Evolutionary conservation across 2,888 invertebrate species (phyloP), one percentile per base, ranked within the genome.

Genomic region (Heliconius ethilla): DNA sequence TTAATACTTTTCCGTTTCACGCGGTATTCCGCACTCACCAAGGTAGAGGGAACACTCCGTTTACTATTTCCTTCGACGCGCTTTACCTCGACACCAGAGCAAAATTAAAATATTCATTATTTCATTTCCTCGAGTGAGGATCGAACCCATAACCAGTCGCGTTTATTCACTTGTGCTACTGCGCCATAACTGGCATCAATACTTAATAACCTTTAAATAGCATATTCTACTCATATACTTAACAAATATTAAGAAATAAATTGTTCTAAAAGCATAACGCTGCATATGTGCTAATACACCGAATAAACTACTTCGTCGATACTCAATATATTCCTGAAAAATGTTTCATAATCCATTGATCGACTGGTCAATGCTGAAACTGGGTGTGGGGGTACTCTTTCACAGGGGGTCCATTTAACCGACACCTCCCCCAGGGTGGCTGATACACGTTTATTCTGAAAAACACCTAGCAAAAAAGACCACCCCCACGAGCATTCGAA

Each of bases 311-410:
- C 75, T 67, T 59, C 66, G 45, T 74, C 63, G 25, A 72, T 55
- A 70, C 59, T 55, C 66, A 45, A 78, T 76, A 76, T 66, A 75
- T 77, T 79, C 65, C 63, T 51, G 63, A 73, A 88, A 90, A 91
- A 90, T 91, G 91, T 92, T 92, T 89, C 89, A 89, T 91, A 90
- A 91, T 91, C 90, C 91, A 88, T 88, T 90, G 89, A 89, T 89
- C 89, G 88, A 89, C 87, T 90, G 92, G 92, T 91, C 91, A 90
- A 86, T 82, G 83, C 51, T 29, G 82, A 85, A 82, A 80, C 85
- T 84, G 83, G 81, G 81, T 63, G 83, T 81, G 81, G 63, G 83
- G 83, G 81, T 78, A 74, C 89, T 87, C 88, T 86, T 86, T 85
- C 84, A 83, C 83, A 83, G 79, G 69, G 87, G 88, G 87, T 91